phyloP scores from a whole-genome alignment of 2,888 invertebrate genomes.

The Sussaba pulchella region DNA sequence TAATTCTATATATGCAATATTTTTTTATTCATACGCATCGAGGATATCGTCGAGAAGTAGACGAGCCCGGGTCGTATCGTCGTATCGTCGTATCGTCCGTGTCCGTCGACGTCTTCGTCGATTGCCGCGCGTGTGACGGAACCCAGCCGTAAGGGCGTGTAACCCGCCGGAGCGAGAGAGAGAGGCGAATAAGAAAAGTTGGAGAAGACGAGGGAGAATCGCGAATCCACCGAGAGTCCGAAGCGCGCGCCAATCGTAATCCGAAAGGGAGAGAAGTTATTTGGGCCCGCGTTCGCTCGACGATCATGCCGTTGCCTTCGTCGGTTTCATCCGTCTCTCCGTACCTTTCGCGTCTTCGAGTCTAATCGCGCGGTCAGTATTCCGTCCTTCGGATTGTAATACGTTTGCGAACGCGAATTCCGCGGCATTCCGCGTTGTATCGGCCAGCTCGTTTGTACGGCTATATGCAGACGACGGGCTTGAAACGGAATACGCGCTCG shows the following conservation, averaged over 20 bases:
- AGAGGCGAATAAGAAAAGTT: conserved; percentile 24
- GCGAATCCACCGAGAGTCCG: conserved; percentile 50
- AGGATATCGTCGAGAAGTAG: conserved; percentile 47
- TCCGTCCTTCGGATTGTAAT: conserved; percentile 53
- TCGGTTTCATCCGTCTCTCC: conserved; percentile 66
- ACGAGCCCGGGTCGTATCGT: conserved; percentile 41
- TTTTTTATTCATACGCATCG: conserved; percentile 75
- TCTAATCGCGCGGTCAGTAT: conserved; percentile 4
- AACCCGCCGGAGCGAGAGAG: conserved; percentile 1
- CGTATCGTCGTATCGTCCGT: too few species aligned
- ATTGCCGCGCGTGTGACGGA: conserved; percentile 29
- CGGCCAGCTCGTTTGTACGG: conserved; percentile 66
- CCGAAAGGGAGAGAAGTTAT: conserved; percentile 72
- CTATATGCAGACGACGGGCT: conserved; percentile 62
- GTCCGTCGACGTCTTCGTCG: too few species aligned
- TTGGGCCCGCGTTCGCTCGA: conserved; percentile 73
- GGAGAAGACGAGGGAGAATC: conserved; percentile 16
- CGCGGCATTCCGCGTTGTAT: conserved; percentile 60
- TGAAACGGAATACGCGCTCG: conserved; percentile 4
- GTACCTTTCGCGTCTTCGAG: conserved; percentile 44
- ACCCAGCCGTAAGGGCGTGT: not conserved
- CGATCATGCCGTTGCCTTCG: conserved; percentile 72
- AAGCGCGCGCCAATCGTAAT: conserved; percentile 42
- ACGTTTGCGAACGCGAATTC: conserved; percentile 60
- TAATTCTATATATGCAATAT: conserved; percentile 76